Conservation (phyloP, 2,797 vertebrate genomes). For the Apogon talboti region DNA sequence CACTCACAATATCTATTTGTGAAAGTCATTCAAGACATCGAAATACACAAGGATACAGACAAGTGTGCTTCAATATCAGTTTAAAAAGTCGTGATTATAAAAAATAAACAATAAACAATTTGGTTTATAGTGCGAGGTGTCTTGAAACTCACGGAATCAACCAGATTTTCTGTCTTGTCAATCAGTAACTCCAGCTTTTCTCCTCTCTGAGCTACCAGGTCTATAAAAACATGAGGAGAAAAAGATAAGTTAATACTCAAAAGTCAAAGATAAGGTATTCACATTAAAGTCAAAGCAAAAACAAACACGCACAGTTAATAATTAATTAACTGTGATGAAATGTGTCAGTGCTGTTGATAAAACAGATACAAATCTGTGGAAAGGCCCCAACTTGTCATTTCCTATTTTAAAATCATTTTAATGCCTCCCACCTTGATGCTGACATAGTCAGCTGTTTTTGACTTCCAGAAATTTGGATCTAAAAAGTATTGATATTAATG, state of each 20-base stretch:
- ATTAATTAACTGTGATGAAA: too few relatives aligned
- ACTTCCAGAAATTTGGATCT: too few relatives aligned
- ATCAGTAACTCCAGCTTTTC: conserved; percentile 97
- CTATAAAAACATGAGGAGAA: conserved; percentile 74
- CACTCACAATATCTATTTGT: not conserved
- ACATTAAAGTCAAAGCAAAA: not conserved
- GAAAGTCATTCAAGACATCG: not conserved
- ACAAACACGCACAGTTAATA: too few relatives aligned
- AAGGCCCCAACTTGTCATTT: too few relatives aligned
- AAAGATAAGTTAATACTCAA: not conserved
- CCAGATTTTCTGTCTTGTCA: conserved; percentile 98
- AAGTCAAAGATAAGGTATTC: not conserved
- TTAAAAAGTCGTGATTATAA: not conserved
- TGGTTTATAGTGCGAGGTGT: too few relatives aligned
- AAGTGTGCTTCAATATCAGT: not conserved
- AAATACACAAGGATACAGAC: not conserved
- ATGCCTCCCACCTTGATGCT: too few relatives aligned
- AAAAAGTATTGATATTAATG: too few relatives aligned
- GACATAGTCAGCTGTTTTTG: too few relatives aligned
- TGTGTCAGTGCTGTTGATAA: too few relatives aligned
- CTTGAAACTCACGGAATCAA: conserved; percentile 92
- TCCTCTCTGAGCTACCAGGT: conserved; percentile 97
- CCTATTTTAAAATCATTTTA: too few relatives aligned
- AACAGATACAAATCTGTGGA: too few relatives aligned
- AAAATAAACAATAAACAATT: not conserved